Base-by-base conservation (phyloP, 1,140 invertebrate species). In the Pygmarrhopalites habei region DNA sequence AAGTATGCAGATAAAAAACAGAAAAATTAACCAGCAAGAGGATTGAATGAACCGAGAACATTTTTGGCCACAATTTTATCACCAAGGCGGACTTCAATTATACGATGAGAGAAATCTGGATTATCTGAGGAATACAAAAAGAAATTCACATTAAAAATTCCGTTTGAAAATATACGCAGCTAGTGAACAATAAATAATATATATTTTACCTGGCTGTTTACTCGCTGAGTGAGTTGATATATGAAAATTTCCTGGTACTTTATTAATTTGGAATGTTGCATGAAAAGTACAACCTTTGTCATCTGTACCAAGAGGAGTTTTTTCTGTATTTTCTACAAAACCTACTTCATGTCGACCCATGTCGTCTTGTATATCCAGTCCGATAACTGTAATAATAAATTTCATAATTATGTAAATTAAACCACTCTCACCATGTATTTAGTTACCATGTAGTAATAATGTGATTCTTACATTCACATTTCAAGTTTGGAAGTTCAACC, bases 271-370 rank as follows among this genome's bases (percentile, higher is more conserved):
- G 72, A 84, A 84, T 59, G 73, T 73, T 19, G 80, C 77, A 70
- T 82, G 78, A 72, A 85, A 82, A 17, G 77, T 69, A 69, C 83
- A 85, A 1, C 83, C 83, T 46, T 74, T 71, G 25, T 76, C 68
- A n/a, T n/a, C n/a, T n/a, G n/a, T n/a, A 43, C 73, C 72, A 10
- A 82, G 60, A 26, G 77, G 76, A 25, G 70, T 73, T 71, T 84
- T 84, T 15, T 76, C 71, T 14, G 79, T 82, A 68, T 83, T 80
- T 62, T 83, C 80, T 28, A 82, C 74, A 74, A 82, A 82, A 14
- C 83, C 83, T 21, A 85, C 82, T 73, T 85, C 83, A 75, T 85
- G 83, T 63, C 83, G 71, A 1, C 83, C 83, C 73, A 82, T 77
- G 60, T 84, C 82, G 76, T 85, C 83, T 72, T 84, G 82, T 62